Evolutionary conservation across 2,797 vertebrate species (phyloP), one percentile per base, ranked within the genome.

Genomic region (Paratrypauchen microcephalus): DNA sequence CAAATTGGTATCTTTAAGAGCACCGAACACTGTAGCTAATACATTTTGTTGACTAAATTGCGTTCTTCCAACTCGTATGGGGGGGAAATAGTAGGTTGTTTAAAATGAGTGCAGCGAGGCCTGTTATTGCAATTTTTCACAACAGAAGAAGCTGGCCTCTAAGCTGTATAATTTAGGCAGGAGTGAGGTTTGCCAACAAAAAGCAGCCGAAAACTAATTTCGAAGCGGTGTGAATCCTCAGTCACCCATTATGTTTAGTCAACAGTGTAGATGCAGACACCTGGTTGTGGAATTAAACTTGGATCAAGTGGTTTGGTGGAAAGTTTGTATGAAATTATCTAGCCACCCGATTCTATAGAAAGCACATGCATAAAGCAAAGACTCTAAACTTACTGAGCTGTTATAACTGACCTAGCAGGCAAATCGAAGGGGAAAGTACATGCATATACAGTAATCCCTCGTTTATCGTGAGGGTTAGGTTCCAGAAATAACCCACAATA

Each of bases 231-330:
- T 63, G 61, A 63, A 63, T 63, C 45, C 39, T 45, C 36, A 63
- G 61, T 63, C 61, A 45, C 61, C 61, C 61, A 63, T 63, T 63
- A 63, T 63, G 61, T 63, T 63, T 63, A 63, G 61, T 63, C 61
- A 63, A 63, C 61, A 63, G 39, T 63, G 61, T 45, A 63, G 61
- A 63, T 63, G 61, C 21, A n/a, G 39, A 63, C 61, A 63, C 61
- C 61, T 63, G 61, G 36, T 45, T 45, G 61, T 45, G 36, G 61
- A 47, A 41, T 63, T 63, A 63, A 63, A 45, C 4, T 41, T 45
- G 39, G 61, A 45, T 61, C 18, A 63, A 45, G 19, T 45, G 36
- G 60, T 21, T 21, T 63, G 39, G 36, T 63, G 36, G 61, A 45
- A 63, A 63, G 36, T 63, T 63, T 47, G 39, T 24, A 24, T 45